These are phyloP conservation scores for Laodelphax striatellus DNA, from an alignment of 1,140 invertebrate species.

Conservation along the genomic window DNA sequence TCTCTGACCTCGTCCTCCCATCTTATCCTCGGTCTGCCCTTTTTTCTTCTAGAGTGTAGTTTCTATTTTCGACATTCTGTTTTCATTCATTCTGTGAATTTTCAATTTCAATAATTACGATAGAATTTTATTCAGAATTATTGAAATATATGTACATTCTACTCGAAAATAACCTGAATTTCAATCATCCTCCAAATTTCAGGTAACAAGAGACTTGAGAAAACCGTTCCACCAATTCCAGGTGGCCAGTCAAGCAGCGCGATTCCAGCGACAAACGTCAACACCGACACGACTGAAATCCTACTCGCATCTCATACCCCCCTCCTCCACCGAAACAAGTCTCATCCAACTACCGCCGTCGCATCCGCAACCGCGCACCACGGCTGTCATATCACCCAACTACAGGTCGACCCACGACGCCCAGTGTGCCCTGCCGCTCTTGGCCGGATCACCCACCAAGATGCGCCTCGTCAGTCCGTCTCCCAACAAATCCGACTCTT, in stretches of 20 bases:
- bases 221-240: not conserved
- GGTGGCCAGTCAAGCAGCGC: not conserved
- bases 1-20: no score
- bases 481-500: not conserved
- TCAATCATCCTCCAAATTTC: no score
- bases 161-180: no score
- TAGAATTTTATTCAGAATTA: no score
- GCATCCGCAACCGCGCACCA: not conserved
- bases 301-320: not conserved
- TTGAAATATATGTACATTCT: no score
- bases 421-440: not conserved
- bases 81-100: no score
- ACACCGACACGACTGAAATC: not conserved
- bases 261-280: not conserved
- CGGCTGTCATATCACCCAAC: not conserved
- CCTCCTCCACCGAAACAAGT: not conserved
- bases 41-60: no score
- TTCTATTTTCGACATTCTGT: no score
- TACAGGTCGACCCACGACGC: not conserved
- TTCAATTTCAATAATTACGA: no score
- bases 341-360: not conserved
- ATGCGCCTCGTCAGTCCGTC: not conserved
- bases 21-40: no score
- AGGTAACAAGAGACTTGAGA: not conserved
- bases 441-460: not conserved